Evolutionary conservation across 2,888 invertebrate species (phyloP), one percentile per base, ranked within the genome.

Genomic region (Brachypterus glaber): DNA sequence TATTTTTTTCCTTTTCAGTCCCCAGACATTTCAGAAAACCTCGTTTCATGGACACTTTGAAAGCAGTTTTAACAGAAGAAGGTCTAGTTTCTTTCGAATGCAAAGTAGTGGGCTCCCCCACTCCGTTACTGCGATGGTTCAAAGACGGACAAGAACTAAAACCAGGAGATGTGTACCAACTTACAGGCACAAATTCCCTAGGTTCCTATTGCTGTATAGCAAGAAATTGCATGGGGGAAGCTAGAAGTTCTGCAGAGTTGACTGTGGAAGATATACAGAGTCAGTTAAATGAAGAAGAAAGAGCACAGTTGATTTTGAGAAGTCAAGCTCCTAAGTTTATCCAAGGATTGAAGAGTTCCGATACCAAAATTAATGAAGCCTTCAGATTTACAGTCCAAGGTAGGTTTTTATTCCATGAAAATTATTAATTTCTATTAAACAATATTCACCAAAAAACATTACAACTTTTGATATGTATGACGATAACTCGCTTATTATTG

Each of bases 41-140:
- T 1, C 73, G 87, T 44, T 91, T 91, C 62, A 83, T 91, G 79
- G 91, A 91, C 63, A 86, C 82, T 52, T 70, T 91, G 7, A 85
- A 86, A 63, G 91, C 91, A 5, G 79, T 91, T 29, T 70, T 91
- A 30, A 90, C 91, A 0, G 90, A 91, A 59, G 91, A 91, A 67
- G 91, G 91, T 1, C 67, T 91, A 18, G 91, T 91, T 1, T 90
- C 90, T 0, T 91, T 91, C 58, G 91, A 91, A 59, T 91, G 91
- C 60, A 91, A 91, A 64, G 90, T 91, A 0, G 89, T 90, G 2
- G 91, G 90, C 0, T 90, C 88, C 50, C 91, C 91, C 0, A 90
- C 90, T 0, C 91, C 91, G 0, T 68, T 82, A 33, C 69, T 91
- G 1, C 78, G 82, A 55, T 91, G 91, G 91, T 91, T 87, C 63